phyloP scores from a whole-genome alignment of 2,113 vertebrate genomes.

The Centropus unirufus region DNA sequence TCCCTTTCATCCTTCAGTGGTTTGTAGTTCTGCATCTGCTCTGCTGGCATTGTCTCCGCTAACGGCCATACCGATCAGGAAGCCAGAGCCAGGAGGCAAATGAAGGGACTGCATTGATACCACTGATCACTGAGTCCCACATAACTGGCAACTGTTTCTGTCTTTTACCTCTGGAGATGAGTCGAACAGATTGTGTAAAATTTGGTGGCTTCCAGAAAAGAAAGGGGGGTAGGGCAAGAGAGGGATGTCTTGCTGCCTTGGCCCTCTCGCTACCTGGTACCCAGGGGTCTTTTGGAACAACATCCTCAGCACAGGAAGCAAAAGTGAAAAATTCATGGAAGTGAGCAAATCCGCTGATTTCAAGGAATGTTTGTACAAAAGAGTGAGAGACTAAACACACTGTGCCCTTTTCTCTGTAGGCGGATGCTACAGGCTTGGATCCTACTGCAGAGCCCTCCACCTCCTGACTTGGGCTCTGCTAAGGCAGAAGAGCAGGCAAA shows the following conservation, averaged over 20 bases:
- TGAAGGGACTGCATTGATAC: constrained; percentile 54
- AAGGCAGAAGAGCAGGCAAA: neutral
- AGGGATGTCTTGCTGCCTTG: neutral
- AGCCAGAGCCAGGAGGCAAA: constrained; percentile 54
- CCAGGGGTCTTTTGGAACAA: neutral
- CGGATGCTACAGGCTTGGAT: neutral
- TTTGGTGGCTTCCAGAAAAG: constrained; percentile 40
- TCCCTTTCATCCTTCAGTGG: constrained; percentile 69
- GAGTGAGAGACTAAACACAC: neutral
- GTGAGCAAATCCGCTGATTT: neutral
- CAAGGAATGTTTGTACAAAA: neutral
- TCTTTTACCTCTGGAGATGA: constrained; percentile 51
- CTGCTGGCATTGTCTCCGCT: constrained; percentile 63
- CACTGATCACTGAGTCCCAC: constrained; percentile 13
- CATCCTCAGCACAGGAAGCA: constrained; percentile 11
- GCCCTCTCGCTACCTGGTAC: neutral
- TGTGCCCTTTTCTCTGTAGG: neutral
- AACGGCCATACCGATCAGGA: constrained; percentile 57
- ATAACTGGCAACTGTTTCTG: constrained; percentile 39
- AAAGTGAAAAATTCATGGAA: constrained; percentile 7
- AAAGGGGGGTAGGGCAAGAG: neutral
- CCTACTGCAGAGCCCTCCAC: neutral
- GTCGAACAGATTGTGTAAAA: constrained; percentile 53
- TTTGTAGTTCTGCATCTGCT: constrained; percentile 73
- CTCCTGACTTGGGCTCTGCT: neutral